Base-by-base conservation (phyloP, 2,113 vertebrate species). In the Halcyon senegalensis region DNA sequence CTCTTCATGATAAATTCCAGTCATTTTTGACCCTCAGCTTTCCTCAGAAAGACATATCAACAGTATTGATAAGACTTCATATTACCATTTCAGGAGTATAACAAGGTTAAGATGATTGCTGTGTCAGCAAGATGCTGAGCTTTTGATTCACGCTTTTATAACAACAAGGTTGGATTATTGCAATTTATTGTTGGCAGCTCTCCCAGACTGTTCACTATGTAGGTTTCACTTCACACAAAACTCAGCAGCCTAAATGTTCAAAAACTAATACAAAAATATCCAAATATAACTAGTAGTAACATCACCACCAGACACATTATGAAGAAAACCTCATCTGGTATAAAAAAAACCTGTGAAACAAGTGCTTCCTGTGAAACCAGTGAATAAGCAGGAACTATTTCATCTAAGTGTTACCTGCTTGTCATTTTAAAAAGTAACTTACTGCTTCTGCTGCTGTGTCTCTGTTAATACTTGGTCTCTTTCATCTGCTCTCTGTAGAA, bases 51-150 rank as follows among this genome's bases (percentile, higher is more conserved):
- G 60, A 85, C 76, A 31, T 95, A 96, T 94, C 93, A 97, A 95
- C 94, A 92, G 73, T 97, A 98, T 94, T 96, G 97, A 97, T 98
- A 98, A 98, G 96, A 95, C 90, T 97, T 97, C 96, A 46, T 96
- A 98, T 97, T 97, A 97, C 89, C 89, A 91, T 97, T 95, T 97
- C 93, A 93, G 96, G 93, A 98, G 92, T 75, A 96, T 87, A 98
- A 97, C 95, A 98, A 98, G 97, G 96, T 97, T 98, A 97, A 97
- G 96, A 97, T 2, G 59, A 97, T 93, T 97, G 98, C 98, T 97
- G 96, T 96, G 95, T 98, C 98, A 98, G 98, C 97, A 98, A 97
- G 95, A 97, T 76, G 70, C 89, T 76, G 96, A 97, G 94, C 51
- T 93, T 97, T 97, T 98, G 95, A 98, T 98, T 98, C 97, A 98